phyloP scores from a whole-genome alignment of 1,140 invertebrate genomes.

The Pseudachorutes palmiensis region DNA sequence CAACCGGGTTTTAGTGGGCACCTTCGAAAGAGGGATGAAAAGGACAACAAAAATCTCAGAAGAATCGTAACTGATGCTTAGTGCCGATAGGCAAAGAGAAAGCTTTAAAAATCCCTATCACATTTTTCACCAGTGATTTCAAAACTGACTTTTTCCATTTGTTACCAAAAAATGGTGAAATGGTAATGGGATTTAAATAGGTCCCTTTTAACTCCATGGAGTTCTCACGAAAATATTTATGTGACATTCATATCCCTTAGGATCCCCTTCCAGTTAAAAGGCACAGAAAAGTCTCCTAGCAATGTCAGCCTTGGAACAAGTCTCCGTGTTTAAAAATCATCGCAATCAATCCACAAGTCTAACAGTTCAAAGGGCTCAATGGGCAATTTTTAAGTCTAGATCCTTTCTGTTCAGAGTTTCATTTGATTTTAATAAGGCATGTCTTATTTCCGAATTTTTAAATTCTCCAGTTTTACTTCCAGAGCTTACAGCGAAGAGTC shows the following conservation, averaged over 20 bases:
- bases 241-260: constrained; percentile 1
- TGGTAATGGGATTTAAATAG: constrained; percentile 11
- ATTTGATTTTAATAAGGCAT: neutral
- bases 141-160: too few relatives aligned
- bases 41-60: neutral
- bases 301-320: too few relatives aligned
- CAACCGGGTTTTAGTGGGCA: neutral
- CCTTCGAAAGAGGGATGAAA: neutral
- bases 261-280: neutral
- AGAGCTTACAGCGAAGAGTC: too few relatives aligned
- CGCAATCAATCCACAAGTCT: neutral
- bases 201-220: neutral
- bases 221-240: constrained; percentile 8
- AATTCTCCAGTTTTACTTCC: too few relatives aligned
- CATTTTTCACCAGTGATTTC: neutral
- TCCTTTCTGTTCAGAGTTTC: neutral
- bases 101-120: neutral
- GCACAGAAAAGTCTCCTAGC: neutral
- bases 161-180: neutral
- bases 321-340: neutral
- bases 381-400: neutral
- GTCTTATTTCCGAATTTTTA: neutral
- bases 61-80: too few relatives aligned
- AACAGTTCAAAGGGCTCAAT: neutral
- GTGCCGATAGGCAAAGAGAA: too few relatives aligned